Conservation (phyloP, 2,888 invertebrate species). For the Beris chalybata region DNA sequence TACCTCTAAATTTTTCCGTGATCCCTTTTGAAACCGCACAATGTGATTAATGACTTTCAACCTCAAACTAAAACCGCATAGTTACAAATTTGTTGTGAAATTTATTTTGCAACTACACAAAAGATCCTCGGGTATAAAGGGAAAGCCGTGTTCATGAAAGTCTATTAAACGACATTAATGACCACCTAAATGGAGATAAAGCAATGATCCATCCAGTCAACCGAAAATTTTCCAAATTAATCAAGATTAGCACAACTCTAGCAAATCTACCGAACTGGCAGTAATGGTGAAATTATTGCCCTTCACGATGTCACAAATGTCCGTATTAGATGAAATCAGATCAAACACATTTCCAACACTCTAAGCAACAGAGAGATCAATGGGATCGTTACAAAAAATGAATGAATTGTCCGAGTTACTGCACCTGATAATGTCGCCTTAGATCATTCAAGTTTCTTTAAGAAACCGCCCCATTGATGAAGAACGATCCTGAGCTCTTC, state of each 20-base stretch:
- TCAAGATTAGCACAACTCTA: slow-evolving; percentile 11
- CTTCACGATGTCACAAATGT: slow-evolving; percentile 19
- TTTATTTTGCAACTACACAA: too few relatives aligned
- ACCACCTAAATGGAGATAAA: too few relatives aligned
- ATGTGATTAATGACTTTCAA: too few relatives aligned
- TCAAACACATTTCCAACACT: neutral
- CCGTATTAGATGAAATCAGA: slow-evolving; percentile 5
- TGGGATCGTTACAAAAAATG: slow-evolving; percentile 11
- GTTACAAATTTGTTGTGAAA: too few relatives aligned
- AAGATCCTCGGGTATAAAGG: too few relatives aligned
- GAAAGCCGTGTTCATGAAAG: too few relatives aligned
- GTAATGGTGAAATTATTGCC: slow-evolving; percentile 26
- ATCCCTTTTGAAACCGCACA: too few relatives aligned
- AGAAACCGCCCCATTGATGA: slow-evolving; percentile 6
- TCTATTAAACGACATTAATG: too few relatives aligned
- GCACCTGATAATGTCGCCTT: neutral
- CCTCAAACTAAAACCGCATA: too few relatives aligned
- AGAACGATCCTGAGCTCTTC: neutral
- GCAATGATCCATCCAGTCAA: neutral
- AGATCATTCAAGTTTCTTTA: slow-evolving; percentile 6
- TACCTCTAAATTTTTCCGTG: too few relatives aligned
- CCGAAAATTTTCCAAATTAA: slow-evolving; percentile 20
- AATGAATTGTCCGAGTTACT: slow-evolving; percentile 3
- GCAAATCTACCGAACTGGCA: slow-evolving; percentile 26
- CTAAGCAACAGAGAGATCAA: neutral